phyloP scores from a whole-genome alignment of 2,888 invertebrate species.

The Villa cingulata region DNA sequence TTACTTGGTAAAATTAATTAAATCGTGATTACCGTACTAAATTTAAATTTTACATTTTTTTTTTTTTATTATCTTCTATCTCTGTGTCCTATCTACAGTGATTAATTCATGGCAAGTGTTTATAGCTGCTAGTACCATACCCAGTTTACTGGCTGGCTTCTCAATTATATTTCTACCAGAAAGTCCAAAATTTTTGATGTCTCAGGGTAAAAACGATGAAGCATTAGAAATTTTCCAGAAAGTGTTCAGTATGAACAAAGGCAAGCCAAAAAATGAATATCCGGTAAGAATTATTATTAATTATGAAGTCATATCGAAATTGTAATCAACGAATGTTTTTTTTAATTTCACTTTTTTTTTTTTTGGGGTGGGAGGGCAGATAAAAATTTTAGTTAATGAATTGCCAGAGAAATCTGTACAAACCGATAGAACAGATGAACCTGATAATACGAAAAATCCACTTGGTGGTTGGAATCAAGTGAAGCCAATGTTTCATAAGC shows the following conservation, averaged over 20 bases:
- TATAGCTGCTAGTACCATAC: slow-evolving; percentile 40
- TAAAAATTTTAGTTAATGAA: background rate
- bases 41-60: background rate
- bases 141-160: slow-evolving; percentile 48
- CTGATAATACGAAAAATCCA: slow-evolving; percentile 22
- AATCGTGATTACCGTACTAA: background rate
- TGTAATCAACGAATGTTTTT: background rate
- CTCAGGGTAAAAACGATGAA: slow-evolving; percentile 25
- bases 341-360: background rate
- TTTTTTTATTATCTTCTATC: background rate
- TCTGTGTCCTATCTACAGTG: background rate
- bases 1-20: slow-evolving; percentile 27
- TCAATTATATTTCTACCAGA: slow-evolving; percentile 43
- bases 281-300: slow-evolving; percentile 40
- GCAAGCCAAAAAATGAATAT: slow-evolving; percentile 45
- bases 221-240: slow-evolving; percentile 28
- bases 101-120: slow-evolving; percentile 44
- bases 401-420: background rate
- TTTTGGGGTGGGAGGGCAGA: background rate
- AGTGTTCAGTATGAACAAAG: slow-evolving; percentile 54
- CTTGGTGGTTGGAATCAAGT: slow-evolving; percentile 48
- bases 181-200: slow-evolving; percentile 31
- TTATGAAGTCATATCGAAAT: background rate
- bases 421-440: slow-evolving; percentile 4
- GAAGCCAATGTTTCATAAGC: slow-evolving; percentile 48